Percentiles rank a stretch among this genome's conserved stretches.
These are phyloP conservation scores for Microctenopoma stevenorrisi DNA, from an alignment of 2,797 vertebrate genomes.

Conservation along the genomic window DNA sequence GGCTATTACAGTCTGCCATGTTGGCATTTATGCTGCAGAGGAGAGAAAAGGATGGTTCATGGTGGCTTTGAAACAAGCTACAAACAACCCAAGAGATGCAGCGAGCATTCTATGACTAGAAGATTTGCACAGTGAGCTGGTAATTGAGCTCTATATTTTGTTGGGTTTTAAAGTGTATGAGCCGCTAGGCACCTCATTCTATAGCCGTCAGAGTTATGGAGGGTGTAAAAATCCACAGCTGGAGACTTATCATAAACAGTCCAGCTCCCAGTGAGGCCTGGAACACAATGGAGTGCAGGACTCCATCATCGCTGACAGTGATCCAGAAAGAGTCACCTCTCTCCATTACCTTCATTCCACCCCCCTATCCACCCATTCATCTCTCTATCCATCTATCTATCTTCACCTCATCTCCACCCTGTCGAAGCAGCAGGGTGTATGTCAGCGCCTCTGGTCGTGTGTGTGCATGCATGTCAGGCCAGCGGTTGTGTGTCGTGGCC, in stretches of 20 bases:
- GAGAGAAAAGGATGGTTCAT: slow-evolving; percentile 12
- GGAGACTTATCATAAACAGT: slow-evolving; percentile 56
- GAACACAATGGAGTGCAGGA: slow-evolving; percentile 30
- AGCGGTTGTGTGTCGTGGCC: slow-evolving; percentile 63
- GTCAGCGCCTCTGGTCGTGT: slow-evolving; percentile 46
- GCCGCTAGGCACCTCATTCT: slow-evolving; percentile 12
- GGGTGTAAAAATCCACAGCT: slow-evolving; percentile 59
- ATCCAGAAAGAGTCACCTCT: slow-evolving; percentile 61
- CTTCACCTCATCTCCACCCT: slow-evolving; percentile 74
- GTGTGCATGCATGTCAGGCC: slow-evolving; percentile 41
- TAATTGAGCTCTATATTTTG: slow-evolving; percentile 56
- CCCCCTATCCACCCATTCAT: slow-evolving; percentile 54
- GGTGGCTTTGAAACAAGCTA: slow-evolving; percentile 19
- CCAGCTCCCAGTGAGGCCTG: slow-evolving; percentile 27
- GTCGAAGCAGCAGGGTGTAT: slow-evolving; percentile 62
- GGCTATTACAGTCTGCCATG: slow-evolving; percentile 28
- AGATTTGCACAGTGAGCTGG: slow-evolving; percentile 53
- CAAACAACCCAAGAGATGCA: slow-evolving; percentile 30
- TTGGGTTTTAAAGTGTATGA: slow-evolving; percentile 48
- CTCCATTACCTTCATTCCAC: slow-evolving; percentile 66
- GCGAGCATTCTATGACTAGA: slow-evolving; percentile 12
- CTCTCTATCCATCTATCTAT: slow-evolving; percentile 57
- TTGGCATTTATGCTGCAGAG: slow-evolving; percentile 28
- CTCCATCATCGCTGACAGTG: slow-evolving; percentile 44
- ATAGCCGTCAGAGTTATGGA: slow-evolving; percentile 46